These are phyloP conservation scores for Schizopygopsis pylzovi DNA, from an alignment of 2,797 vertebrate species.

Conservation along the genomic window DNA sequence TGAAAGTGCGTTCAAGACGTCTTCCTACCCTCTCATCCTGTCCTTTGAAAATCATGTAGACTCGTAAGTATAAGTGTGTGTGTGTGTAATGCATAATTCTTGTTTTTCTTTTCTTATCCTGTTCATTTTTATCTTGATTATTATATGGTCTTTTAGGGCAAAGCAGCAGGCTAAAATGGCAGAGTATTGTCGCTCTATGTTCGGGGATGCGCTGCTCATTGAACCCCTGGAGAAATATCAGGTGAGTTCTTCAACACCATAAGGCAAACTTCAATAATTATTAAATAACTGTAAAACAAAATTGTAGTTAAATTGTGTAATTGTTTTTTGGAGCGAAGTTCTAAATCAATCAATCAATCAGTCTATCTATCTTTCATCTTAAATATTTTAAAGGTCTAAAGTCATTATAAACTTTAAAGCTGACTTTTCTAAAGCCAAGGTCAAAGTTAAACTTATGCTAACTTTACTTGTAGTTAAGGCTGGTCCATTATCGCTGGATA, in stretches of 20 bases:
- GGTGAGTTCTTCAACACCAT: conserved; percentile 70
- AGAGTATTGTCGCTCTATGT: conserved; percentile 89
- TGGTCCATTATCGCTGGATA: not conserved
- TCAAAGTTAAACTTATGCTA: not conserved
- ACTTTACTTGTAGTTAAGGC: not conserved
- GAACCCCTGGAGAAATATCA: conserved; percentile 90
- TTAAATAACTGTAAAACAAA: not conserved
- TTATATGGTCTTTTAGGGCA: conserved; percentile 70
- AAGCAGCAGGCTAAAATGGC: conserved; percentile 95
- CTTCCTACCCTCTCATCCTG: conserved; percentile 86
- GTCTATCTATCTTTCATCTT: not conserved
- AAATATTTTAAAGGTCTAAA: not conserved
- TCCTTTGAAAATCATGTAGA: conserved; percentile 96
- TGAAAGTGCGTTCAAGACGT: conserved; percentile 90
- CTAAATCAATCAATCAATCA: not conserved
- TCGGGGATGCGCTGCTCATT: conserved; percentile 88
- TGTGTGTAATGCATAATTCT: not conserved
- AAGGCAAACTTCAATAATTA: not conserved
- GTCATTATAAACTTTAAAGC: not conserved
- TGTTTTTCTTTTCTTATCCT: not conserved
- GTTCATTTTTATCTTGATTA: not conserved
- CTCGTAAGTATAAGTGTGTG: conserved; percentile 81
- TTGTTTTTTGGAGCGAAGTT: not conserved
- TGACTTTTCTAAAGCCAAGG: not conserved
- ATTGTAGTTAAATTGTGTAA: not conserved